Evolutionary conservation across 2,888 invertebrate genomes (phyloP).

Genomic region (Ommatoiulus sabulosus): DNA sequence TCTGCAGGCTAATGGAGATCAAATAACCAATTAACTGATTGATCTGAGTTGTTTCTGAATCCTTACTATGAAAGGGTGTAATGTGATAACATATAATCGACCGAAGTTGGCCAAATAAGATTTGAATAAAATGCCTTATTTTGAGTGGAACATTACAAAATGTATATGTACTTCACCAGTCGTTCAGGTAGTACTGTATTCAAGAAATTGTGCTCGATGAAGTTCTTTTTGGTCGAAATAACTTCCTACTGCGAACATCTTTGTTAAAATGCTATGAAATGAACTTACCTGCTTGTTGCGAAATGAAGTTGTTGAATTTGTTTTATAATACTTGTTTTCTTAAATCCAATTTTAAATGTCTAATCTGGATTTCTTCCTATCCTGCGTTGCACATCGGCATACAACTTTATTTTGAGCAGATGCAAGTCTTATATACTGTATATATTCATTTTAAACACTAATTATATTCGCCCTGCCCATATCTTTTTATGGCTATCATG

Average conservation of each 20-base stretch:
- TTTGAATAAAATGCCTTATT: too few relatives aligned
- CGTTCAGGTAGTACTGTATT: too few relatives aligned
- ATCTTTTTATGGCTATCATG: background rate
- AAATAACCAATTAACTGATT: background rate
- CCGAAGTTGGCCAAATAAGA: too few relatives aligned
- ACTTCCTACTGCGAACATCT: too few relatives aligned
- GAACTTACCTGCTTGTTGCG: background rate
- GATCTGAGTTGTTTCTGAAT: background rate
- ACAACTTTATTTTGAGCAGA: background rate
- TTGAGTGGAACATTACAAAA: too few relatives aligned
- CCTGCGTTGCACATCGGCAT: constrained; percentile 9
- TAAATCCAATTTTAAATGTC: background rate
- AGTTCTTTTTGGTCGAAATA: too few relatives aligned
- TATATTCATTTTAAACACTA: constrained; percentile 2
- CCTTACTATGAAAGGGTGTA: background rate
- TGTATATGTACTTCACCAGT: too few relatives aligned
- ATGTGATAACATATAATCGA: too few relatives aligned
- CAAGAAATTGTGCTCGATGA: too few relatives aligned
- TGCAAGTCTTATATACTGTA: background rate
- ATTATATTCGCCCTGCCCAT: constrained; percentile 19
- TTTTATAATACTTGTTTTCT: background rate
- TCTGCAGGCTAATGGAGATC: background rate
- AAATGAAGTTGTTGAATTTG: background rate
- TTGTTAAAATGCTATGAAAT: too few relatives aligned
- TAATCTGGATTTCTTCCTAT: background rate